Percentiles rank a stretch among this genome's conserved stretches.
Evolutionary conservation across 2,113 vertebrate genomes (phyloP).

Genomic region (Lipophrys pholis): DNA sequence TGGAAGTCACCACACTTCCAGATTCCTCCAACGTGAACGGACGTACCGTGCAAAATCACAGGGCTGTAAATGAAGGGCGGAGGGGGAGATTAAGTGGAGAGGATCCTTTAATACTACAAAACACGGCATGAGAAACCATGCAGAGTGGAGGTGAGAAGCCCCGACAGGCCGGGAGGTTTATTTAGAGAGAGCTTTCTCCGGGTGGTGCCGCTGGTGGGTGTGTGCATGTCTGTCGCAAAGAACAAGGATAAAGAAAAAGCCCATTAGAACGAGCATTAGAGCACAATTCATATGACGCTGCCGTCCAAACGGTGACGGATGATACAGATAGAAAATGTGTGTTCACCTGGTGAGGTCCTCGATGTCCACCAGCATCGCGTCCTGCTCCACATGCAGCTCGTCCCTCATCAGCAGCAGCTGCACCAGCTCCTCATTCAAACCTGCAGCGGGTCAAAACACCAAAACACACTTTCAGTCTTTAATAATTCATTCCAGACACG

Average conservation of each 20-base stretch:
- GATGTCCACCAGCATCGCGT: constrained; percentile 98
- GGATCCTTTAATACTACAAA: constrained; percentile 41
- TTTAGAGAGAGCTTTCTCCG: constrained; percentile 91
- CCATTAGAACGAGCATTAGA: background rate
- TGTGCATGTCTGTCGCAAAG: constrained; percentile 88
- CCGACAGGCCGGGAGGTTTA: constrained; percentile 61
- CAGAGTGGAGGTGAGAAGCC: constrained; percentile 32
- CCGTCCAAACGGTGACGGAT: too few relatives aligned
- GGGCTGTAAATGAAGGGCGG: constrained; percentile 19
- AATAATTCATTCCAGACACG: too few relatives aligned
- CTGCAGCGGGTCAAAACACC: constrained; percentile 72
- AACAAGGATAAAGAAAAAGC: background rate
- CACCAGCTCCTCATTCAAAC: constrained; percentile 97
- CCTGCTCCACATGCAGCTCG: constrained; percentile 97
- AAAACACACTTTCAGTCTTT: too few relatives aligned
- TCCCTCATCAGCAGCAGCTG: constrained; percentile 95
- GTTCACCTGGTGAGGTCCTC: constrained; percentile 95
- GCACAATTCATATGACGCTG: too few relatives aligned
- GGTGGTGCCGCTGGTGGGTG: constrained; percentile 93
- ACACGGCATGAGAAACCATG: constrained; percentile 10
- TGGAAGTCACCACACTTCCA: too few relatives aligned
- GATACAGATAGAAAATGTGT: background rate
- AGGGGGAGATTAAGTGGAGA: constrained; percentile 11
- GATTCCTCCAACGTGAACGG: constrained; percentile 25
- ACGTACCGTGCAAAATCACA: constrained; percentile 43